phyloP scores from a whole-genome alignment of 2,797 vertebrate species.

The Euthynnus affinis region DNA sequence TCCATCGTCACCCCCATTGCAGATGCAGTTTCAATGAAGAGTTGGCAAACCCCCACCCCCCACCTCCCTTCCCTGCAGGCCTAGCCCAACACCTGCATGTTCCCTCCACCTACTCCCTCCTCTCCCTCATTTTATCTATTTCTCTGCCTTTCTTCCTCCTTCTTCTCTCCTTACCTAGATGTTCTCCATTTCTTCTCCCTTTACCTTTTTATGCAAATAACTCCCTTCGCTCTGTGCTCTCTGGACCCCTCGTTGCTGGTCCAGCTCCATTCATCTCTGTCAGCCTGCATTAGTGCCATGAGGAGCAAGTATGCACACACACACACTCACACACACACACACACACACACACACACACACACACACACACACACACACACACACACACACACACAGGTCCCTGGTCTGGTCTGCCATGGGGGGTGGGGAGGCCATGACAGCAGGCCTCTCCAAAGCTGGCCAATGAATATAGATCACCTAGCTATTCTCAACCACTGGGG shows the following conservation, averaged over 20 bases:
- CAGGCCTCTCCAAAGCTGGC: conserved; percentile 76
- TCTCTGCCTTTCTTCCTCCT: conserved; percentile 4
- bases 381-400: conserved; percentile 47
- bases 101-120: conserved; percentile 19
- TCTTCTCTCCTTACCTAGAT: conserved; percentile 43
- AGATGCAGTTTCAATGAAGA: conserved; percentile 41
- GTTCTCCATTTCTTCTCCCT: conserved; percentile 38
- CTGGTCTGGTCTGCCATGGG: conserved; percentile 69
- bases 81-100: conserved; percentile 40
- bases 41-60: background rate
- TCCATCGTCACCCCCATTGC: conserved; percentile 17
- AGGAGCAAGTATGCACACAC: conserved; percentile 54
- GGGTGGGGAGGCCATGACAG: conserved; percentile 81
- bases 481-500: conserved; percentile 75
- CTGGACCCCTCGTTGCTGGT: conserved; percentile 71
- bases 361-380: conserved; percentile 51
- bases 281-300: conserved; percentile 81
- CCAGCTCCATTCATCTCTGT: conserved; percentile 85
- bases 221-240: conserved; percentile 55
- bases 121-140: conserved; percentile 4
- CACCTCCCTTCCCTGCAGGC: conserved; percentile 1
- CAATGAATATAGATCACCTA: conserved; percentile 86
- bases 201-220: conserved; percentile 76
- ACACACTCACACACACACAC: conserved; percentile 42
- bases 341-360: conserved; percentile 45